These are phyloP conservation scores for Nemotelus nigrinus DNA, from an alignment of 2,888 invertebrate species.

Conservation along the genomic window DNA sequence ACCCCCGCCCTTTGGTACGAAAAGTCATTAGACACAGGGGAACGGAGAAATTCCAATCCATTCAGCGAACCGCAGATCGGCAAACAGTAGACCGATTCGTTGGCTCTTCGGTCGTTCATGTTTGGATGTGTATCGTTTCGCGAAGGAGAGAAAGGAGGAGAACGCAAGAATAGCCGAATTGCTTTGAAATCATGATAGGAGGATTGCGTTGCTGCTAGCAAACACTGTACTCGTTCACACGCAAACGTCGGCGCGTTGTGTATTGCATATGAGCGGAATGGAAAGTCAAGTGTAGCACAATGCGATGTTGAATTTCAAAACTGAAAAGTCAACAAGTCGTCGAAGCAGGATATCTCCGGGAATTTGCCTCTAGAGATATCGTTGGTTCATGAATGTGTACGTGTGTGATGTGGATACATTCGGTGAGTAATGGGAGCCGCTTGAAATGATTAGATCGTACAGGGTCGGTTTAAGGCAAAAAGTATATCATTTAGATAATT, in stretches of 20 bases:
- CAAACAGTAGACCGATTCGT: slow-evolving; percentile 9
- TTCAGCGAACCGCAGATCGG: slow-evolving; percentile 29
- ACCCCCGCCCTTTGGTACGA: slow-evolving; percentile 36
- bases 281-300: slow-evolving; percentile 38
- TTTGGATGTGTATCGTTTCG: not conserved
- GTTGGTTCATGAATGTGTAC: not conserved
- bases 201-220: not conserved
- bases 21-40: slow-evolving; percentile 13
- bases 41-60: slow-evolving; percentile 24
- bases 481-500: too few relatives aligned
- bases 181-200: slow-evolving; percentile 1
- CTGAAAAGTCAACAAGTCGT: slow-evolving; percentile 31
- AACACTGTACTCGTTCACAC: not conserved
- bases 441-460: slow-evolving; percentile 1
- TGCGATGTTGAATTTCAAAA: slow-evolving; percentile 19
- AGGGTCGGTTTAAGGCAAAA: not conserved
- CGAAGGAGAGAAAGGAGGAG: not conserved
- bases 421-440: not conserved
- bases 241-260: not conserved
- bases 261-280: not conserved
- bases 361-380: slow-evolving; percentile 3
- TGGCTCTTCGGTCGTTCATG: not conserved
- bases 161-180: not conserved
- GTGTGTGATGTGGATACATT: not conserved
- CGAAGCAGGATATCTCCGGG: slow-evolving; percentile 21